Conservation (phyloP, 1,140 invertebrate genomes). For the Holotrichia oblita region DNA sequence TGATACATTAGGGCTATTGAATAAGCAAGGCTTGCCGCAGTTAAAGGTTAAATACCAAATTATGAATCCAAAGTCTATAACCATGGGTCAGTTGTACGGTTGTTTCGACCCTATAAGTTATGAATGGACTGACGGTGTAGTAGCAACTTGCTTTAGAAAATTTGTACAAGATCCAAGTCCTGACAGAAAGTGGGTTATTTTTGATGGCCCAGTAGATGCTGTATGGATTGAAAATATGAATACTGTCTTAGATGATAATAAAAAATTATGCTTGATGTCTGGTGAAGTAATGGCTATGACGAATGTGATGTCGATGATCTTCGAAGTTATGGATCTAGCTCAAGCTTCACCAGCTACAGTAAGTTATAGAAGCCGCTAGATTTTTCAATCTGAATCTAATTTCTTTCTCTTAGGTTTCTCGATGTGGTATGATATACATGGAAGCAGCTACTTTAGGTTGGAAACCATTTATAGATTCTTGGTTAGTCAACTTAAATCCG, state of each 20-base stretch:
- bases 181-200: constrained; percentile 80
- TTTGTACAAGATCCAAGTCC: constrained; percentile 73
- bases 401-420: constrained; percentile 63
- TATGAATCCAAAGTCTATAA: constrained; percentile 92
- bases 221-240: no score
- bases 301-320: constrained; percentile 88
- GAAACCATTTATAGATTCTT: constrained; percentile 77
- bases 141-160: constrained; percentile 78
- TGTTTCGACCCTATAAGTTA: constrained; percentile 90
- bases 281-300: constrained; percentile 92
- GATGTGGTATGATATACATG: constrained; percentile 97
- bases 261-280: constrained; percentile 79
- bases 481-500: constrained; percentile 73
- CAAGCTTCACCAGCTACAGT: constrained; percentile 92
- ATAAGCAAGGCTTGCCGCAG: constrained; percentile 67
- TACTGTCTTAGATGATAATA: constrained; percentile 85
- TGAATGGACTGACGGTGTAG: constrained; percentile 91
- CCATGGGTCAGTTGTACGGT: constrained; percentile 90
- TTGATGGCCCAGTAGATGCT: constrained; percentile 92
- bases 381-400: neutral
- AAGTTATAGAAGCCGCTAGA: constrained; percentile 11
- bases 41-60: constrained; percentile 77
- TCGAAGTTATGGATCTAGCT: constrained; percentile 91
- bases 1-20: constrained; percentile 75
- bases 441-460: constrained; percentile 80